Evolutionary conservation across 2,113 vertebrate genomes (phyloP), one percentile per base, ranked within the genome.

Genomic region (Rhombomys opimus): DNA sequence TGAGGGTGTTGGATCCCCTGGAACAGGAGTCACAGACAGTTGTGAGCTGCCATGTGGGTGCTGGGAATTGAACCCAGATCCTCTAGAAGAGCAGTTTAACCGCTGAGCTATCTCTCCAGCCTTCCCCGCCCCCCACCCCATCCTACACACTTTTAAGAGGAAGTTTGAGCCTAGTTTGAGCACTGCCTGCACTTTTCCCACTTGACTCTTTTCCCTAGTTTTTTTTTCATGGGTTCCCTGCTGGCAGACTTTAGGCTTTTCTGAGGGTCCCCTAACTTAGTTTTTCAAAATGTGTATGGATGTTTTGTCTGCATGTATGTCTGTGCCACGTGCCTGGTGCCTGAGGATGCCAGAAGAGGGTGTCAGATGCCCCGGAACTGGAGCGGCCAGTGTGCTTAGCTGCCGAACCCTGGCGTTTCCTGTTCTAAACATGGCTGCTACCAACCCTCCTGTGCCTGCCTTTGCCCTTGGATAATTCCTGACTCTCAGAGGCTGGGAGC

Each of bases 181-280:
- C 90, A 25, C 52, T 57, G 6, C 87, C 46, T 41, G 0, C 3
- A 5, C 20, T 22, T 13, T 22, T 8, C 23, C 9, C 17, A 6
- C 23, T 7, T 18, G 15, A 17, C 63, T 38, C 27, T 25, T 23
- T 46, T 92, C 63, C 85, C 46, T 46, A 9, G n/a, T 82, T 84
- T 76, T n/a, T 94, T 87, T 89, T 46, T 46, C 22, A 46, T 63
- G 50, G 10, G 0, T 20, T 80, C 52, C 38, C 59, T 63, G 0
- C 72, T 38, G 54, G 54, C 25, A 67, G 85, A 38, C 41, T 82
- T 41, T 0, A 80, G 82, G 15, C 52, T n/a, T 63, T 54, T 81
- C 73, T 65, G 68, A 97, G 41, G 85, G 41, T 67, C 96, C 93
- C 88, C 75, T 67, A 1, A 86, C 92, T 91, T 95, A 11, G 35